Base-by-base conservation (phyloP, 2,888 invertebrate species). In the Syrista parreyssii region DNA sequence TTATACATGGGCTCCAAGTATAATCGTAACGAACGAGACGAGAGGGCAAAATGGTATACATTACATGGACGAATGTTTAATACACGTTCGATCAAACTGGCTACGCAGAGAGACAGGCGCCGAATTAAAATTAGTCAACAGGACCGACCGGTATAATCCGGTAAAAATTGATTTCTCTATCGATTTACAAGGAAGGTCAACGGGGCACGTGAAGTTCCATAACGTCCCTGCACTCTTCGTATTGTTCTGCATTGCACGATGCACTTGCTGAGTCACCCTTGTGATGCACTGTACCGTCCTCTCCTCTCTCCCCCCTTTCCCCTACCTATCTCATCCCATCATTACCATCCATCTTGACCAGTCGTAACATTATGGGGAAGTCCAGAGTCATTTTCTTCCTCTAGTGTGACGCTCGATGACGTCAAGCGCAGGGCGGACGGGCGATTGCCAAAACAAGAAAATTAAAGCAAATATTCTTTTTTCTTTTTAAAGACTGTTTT, bases 231-330 rank as follows among this genome's bases (percentile, higher is more conserved):
- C 55, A 55, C 55, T 55, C 55, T 23, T 55, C 55, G 23, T 55
- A 55, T 55, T 55, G 55, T 55, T 55, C 55, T 55, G 55, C 55
- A 55, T 55, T 23, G 23, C 55, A 55, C 55, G 55, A 55, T 84
- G 82, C 82, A 83, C 81, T 79, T 77, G 84, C 82, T 85, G 84
- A 83, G 79, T 86, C 83, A 84, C 69, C 79, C 76, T 79, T 73
- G 76, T 71, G 78, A 35, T 76, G 73, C 75, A 74, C 68, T 76
- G 73, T 55, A 55, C 55, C 6, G 55, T 23, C 55, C 55, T 55
- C 33, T 3, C 68, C 33, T 31, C 31, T 68, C 36, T 34, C 12
- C 15, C 3, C 12, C 12, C 68, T 35, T n/a, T 31, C 9, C n/a
- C 35, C 75, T 31, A 12, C 33, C 31, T 76, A 68, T 12, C 23